Base-by-base conservation (phyloP, 2,113 vertebrate genomes). In the Urocynchramus pylzowi region DNA sequence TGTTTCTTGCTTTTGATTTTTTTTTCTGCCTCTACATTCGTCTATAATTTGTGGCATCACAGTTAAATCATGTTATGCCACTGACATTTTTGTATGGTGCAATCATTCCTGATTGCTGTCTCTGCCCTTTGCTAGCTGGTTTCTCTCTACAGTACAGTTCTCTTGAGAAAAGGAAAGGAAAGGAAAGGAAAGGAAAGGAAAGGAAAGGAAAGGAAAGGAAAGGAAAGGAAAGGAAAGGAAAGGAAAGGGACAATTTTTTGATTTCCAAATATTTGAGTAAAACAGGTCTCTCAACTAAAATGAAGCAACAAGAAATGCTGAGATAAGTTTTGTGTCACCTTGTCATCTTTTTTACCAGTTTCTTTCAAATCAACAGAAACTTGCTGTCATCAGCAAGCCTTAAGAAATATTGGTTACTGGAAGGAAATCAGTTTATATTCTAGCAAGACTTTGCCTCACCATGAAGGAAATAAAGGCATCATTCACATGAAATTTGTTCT, bases 41-140 rank as follows among this genome's bases (percentile, higher is more conserved):
- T 93, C 97, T 98, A 79, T 98, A 98, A 98, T 98, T 98, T 98
- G 97, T 97, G 97, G 97, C 92, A 84, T 92, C 87, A 94, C 82
- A 95, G 85, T 92, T 96, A 97, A 97, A 94, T 96, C 92, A 94
- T 84, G 79, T 87, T 97, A 94, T 95, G 69, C 93, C 94, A 97
- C 91, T 93, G 78, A 59, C 82, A 95, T 96, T 96, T 96, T 96
- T 95, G 67, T 89, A 91, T 89, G 81, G 63, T 90, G 57, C 64
- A 87, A 95, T 93, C 89, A 88, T 91, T 96, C 71, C 59, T 76
- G 88, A 90, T 94, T 93, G 50, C 49, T 85, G 73, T 76, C 84
- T 95, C 71, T 96, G 91, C 67, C 83, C 68, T 89, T 93, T 87
- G 42, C 91, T 78, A 77, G 35, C 81, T 92, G 84, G 52, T 57